These are phyloP conservation scores for Apogon hyalosoma DNA, from an alignment of 2,797 vertebrate genomes.

Conservation along the genomic window DNA sequence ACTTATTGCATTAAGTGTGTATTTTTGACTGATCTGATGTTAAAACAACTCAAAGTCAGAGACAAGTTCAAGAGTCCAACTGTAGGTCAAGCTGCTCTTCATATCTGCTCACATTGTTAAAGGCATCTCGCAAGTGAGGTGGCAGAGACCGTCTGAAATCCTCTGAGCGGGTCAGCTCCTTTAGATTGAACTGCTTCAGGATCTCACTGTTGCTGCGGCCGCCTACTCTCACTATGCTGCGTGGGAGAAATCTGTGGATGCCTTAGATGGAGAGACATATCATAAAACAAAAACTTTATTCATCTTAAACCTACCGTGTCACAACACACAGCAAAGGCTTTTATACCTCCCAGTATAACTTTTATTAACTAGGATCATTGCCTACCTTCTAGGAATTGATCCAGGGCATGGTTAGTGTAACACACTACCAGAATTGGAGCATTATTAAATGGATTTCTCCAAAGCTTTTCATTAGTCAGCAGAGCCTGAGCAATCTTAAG, in stretches of 20 bases:
- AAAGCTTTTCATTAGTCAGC: conserved; percentile 82
- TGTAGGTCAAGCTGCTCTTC: background rate
- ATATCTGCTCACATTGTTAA: conserved; percentile 77
- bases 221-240: conserved; percentile 90
- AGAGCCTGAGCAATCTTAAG: conserved; percentile 93
- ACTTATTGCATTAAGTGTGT: no score
- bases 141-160: conserved; percentile 72
- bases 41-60: conserved; percentile 5
- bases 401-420: conserved; percentile 96
- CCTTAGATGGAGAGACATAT: conserved; percentile 75
- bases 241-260: conserved; percentile 84
- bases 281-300: conserved; percentile 1
- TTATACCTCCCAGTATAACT: background rate
- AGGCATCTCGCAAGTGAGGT: conserved; percentile 77
- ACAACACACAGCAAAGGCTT: background rate
- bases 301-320: background rate
- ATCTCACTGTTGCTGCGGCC: conserved; percentile 91
- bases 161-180: conserved; percentile 79
- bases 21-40: no score
- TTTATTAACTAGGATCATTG: background rate
- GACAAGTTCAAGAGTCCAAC: background rate
- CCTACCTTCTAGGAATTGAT: conserved; percentile 98
- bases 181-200: conserved; percentile 88
- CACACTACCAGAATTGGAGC: conserved; percentile 92
- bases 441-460: conserved; percentile 56